phyloP scores from a whole-genome alignment of 1,140 invertebrate genomes.

The Trichonephila clavipes region DNA sequence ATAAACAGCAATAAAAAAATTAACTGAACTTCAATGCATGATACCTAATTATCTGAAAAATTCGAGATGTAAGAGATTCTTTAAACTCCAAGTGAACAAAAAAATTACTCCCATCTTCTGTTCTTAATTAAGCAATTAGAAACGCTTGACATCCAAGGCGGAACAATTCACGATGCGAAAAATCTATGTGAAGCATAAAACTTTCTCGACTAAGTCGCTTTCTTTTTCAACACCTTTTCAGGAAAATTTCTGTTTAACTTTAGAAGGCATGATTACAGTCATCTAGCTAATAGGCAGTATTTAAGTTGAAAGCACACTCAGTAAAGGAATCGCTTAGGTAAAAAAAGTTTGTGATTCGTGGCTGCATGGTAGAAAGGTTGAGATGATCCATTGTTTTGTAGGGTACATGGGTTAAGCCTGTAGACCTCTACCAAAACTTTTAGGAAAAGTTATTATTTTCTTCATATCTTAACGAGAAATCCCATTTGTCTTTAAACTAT shows the following conservation, averaged over 20 bases:
- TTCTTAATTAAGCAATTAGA: slow-evolving; percentile 44
- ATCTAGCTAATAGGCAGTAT: not conserved
- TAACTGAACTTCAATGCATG: too few relatives aligned
- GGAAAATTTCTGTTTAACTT: not conserved
- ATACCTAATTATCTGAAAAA: not conserved
- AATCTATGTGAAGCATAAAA: slow-evolving; percentile 22
- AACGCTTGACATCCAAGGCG: slow-evolving; percentile 19
- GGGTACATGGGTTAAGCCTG: not conserved
- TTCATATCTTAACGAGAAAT: too few relatives aligned
- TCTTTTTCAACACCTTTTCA: slow-evolving; percentile 37
- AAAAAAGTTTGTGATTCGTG: not conserved
- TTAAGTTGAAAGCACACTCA: slow-evolving; percentile 20
- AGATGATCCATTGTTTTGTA: not conserved
- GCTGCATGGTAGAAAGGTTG: not conserved
- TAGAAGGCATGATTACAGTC: slow-evolving; percentile 2
- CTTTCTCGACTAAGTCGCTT: not conserved
- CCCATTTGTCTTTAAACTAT: too few relatives aligned
- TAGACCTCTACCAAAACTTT: not conserved
- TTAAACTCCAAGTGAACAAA: not conserved
- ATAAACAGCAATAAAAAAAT: too few relatives aligned
- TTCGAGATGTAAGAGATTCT: not conserved
- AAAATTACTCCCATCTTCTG: not conserved
- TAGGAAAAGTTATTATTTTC: not conserved
- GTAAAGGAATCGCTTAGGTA: not conserved
- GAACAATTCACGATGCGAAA: slow-evolving; percentile 12